Base-by-base conservation (phyloP, 64 coral and sea anemone genomes). In the Catalaphyllia jardinei region DNA sequence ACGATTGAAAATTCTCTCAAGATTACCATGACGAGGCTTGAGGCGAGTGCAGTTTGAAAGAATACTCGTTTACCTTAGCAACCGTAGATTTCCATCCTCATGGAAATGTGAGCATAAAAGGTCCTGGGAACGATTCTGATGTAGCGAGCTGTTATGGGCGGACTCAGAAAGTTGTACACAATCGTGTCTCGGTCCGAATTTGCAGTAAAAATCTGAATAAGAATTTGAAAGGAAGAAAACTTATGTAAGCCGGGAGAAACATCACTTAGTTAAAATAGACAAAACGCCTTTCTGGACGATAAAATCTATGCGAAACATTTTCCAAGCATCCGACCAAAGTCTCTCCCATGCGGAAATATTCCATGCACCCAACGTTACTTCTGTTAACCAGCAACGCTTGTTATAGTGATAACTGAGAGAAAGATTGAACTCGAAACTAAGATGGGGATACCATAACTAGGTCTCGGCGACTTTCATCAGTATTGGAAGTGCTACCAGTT, bases 71-170 rank as follows among this genome's bases (percentile, higher is more conserved):
- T 69, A 69, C 65, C 65, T 25, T 62, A 29, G 20, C 87, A 89
- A 8, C 87, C 87, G 30, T 77, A 89, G 25, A 89, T 33, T 73
- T 89, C 87, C n/a, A 89, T 55, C 55, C 87, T 76, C 87, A 89
- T 89, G 3, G 87, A 76, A 4, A 89, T 78, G 29, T 75, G 73
- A 67, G 27, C 39, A 28, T 20, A 39, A 52, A 52, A 89, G 15
- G 51, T 10, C 2, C 15, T 30, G 19, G 87, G 87, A 20, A 61
- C 24, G 16, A 89, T 27, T 20, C 87, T 52, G n/a, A 89, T 62
- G 24, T 65, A 89, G 7, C 57, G 87, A 15, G 73, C 87, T 61
- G n/a, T 76, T 15, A 89, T 89, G 10, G 87, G 18, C 19, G 87
- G 74, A 13, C 63, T 78, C 6, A 89, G 35, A 15, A 63, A 29